Conservation (phyloP, 1,140 invertebrate species). For the Euwallacea similis region DNA sequence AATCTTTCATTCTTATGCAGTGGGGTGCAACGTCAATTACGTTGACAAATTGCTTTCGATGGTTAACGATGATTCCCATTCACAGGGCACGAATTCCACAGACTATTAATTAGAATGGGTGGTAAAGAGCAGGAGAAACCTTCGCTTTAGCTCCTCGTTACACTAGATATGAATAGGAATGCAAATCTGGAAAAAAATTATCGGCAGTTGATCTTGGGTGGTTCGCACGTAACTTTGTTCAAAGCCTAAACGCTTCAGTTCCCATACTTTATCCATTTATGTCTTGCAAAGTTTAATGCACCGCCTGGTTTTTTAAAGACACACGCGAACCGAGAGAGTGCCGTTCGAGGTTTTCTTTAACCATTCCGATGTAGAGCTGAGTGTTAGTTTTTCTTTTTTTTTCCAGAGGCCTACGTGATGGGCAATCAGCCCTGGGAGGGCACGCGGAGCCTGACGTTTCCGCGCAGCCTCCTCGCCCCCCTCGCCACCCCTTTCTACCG, state of each 20-base stretch:
- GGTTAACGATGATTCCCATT: background rate
- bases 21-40: background rate
- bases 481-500: slow-evolving; percentile 53
- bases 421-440: slow-evolving; percentile 47
- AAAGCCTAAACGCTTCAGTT: slow-evolving; percentile 13
- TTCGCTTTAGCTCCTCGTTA: no score
- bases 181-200: slow-evolving; percentile 11
- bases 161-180: background rate
- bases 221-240: slow-evolving; percentile 12
- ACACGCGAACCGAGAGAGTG: background rate
- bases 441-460: slow-evolving; percentile 44
- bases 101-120: no score
- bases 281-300: slow-evolving; percentile 15
- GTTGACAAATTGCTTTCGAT: background rate
- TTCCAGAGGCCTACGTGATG: slow-evolving; percentile 55
- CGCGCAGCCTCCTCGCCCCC: slow-evolving; percentile 50
- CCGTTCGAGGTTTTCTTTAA: background rate
- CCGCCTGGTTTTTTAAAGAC: background rate
- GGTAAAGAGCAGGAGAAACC: no score
- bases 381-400: slow-evolving; percentile 33
- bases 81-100: no score
- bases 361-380: background rate
- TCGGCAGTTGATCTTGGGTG: background rate
- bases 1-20: background rate
- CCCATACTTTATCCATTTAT: slow-evolving; percentile 15